A percentile compares a stretch with the other conserved stretches of the same genome.
These are phyloP conservation scores for Orcinus orca DNA, from an alignment of 2,113 vertebrate species.

Conservation along the genomic window DNA sequence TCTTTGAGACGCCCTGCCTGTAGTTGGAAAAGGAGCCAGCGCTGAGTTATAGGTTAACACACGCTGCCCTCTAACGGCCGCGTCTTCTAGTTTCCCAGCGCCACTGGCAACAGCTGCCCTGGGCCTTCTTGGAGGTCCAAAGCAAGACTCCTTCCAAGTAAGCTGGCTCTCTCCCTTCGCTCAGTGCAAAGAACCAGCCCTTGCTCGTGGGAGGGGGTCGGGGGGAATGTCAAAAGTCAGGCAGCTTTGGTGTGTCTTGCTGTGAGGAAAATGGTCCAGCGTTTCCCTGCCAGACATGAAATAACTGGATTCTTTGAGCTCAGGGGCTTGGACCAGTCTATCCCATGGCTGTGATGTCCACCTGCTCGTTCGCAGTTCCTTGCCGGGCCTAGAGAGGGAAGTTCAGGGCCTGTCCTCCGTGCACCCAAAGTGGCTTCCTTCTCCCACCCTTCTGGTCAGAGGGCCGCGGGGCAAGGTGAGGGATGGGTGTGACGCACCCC, in stretches of 20 bases:
- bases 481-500: neutral
- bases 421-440: neutral
- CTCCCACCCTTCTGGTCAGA: neutral
- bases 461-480: fast-evolving
- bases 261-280: neutral
- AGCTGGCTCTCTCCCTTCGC: neutral
- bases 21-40: neutral
- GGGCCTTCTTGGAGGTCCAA: neutral
- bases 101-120: neutral
- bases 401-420: neutral
- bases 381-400: neutral
- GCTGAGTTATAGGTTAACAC: neutral
- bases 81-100: neutral
- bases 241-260: neutral
- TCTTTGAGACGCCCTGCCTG: neutral
- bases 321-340: neutral
- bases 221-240: neutral
- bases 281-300: neutral
- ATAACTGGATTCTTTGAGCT: neutral
- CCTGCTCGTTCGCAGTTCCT: neutral
- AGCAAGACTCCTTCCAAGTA: neutral
- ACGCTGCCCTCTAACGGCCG: conserved; percentile 83
- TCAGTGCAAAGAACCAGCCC: neutral
- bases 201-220: neutral
- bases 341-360: neutral